Conservation (phyloP, 1,140 invertebrate genomes). For the Papilio machaon region DNA sequence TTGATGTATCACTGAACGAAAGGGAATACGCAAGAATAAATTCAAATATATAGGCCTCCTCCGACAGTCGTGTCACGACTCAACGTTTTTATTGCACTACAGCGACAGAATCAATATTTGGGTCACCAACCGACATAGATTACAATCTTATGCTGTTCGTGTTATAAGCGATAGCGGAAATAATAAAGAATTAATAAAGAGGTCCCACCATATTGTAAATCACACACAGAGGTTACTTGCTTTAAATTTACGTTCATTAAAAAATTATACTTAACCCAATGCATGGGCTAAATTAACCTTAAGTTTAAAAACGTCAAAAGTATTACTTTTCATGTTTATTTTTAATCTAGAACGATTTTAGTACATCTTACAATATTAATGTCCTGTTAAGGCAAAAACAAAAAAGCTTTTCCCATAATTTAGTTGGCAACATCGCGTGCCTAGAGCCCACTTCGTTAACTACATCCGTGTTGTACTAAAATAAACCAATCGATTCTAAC, state of each 20-base stretch:
- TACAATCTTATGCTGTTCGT: conserved; percentile 36
- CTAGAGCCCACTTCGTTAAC: conserved; percentile 39
- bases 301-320: background rate
- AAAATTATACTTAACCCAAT: too few species aligned
- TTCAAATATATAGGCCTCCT: conserved; percentile 33
- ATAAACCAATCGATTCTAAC: conserved; percentile 24
- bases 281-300: background rate
- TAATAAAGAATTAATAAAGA: background rate
- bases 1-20: background rate
- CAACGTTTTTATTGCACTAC: conserved; percentile 46
- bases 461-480: conserved; percentile 18
- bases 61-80: conserved; percentile 31
- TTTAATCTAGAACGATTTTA: background rate
- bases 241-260: too few species aligned
- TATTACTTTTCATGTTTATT: background rate
- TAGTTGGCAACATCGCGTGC: conserved; percentile 42
- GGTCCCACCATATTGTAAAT: background rate
- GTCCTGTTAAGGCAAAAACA: conserved; percentile 14
- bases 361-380: background rate
- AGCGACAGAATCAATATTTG: conserved; percentile 59
- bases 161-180: conserved; percentile 41
- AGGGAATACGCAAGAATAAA: background rate
- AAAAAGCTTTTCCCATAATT: conserved; percentile 29
- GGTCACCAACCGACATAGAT: conserved; percentile 50
- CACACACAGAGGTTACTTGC: too few species aligned